Percentiles rank a stretch among this genome's conserved stretches.
phyloP scores from a whole-genome alignment of 2,888 invertebrate genomes.

The Eristalis arbustorum region DNA sequence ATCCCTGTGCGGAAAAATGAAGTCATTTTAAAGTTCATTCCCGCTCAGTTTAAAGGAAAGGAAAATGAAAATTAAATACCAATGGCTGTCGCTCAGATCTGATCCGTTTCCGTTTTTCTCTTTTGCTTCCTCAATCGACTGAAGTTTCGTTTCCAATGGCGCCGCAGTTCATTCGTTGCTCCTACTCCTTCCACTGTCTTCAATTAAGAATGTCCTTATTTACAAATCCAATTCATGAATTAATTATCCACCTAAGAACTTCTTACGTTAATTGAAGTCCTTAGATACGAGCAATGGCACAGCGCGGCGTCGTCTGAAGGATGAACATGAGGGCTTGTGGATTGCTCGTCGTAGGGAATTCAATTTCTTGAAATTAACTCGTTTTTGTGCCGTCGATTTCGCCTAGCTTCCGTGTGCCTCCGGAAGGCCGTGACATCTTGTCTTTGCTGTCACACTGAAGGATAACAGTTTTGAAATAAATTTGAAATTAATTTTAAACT shows the following conservation, averaged over 20 bases:
- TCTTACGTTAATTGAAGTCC: conserved; percentile 42
- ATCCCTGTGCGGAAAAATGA: neutral
- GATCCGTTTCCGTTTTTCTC: conserved; percentile 13
- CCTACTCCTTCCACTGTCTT: neutral
- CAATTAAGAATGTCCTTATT: conserved; percentile 51
- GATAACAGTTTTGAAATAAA: conserved; percentile 5
- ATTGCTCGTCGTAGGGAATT: neutral
- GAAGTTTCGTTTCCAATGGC: neutral
- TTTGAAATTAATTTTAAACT: conserved; percentile 13
- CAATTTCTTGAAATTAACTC: conserved; percentile 11
- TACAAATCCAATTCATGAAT: conserved; percentile 49
- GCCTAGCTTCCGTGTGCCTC: neutral
- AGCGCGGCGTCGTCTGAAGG: neutral
- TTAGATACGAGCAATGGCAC: neutral
- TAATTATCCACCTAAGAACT: conserved; percentile 44
- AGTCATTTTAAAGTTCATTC: neutral
- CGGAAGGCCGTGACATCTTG: neutral
- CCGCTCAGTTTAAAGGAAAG: neutral
- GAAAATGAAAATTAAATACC: conserved; percentile 18
- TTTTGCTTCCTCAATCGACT: neutral
- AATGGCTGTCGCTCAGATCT: neutral
- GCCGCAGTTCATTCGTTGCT: neutral
- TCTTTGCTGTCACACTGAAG: neutral
- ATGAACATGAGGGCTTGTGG: neutral
- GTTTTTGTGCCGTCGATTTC: neutral